Evolutionary conservation across 2,888 invertebrate species (phyloP), one percentile per base, ranked within the genome.

Genomic region (Galeopsomyia nigrocyanea): DNA sequence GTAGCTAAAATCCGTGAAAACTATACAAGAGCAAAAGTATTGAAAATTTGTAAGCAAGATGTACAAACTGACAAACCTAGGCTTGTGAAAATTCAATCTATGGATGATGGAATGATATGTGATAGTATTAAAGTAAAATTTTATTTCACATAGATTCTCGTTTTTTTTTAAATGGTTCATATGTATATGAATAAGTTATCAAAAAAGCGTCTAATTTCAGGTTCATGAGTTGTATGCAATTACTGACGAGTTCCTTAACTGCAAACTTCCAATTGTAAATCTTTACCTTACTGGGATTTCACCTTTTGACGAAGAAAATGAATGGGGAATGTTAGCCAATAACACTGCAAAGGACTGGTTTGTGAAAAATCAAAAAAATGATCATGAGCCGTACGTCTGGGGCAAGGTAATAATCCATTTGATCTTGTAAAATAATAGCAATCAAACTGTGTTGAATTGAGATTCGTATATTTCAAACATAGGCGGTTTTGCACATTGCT

Each of bases 1-100:
- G 90, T 90, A 10, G 88, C 90, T 19, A 89, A 88, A 77, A 85
- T 86, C 46, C 87, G 79, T 39, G 74, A 77, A 80, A 86, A 87
- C 68, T 92, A 88, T 79, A 87, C 87, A 61, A 87, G 92, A 69
- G 91, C 91, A 71, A 88, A 88, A 83, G 87, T 92, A 0, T 71
- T 60, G 50, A 82, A 61, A 16, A 66, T 77, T 57, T 7, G 68
- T 19, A 70, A 76, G 49, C 56, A 13, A 46, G 76, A 77, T 79
- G 60, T 67, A 82, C 67, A 26, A 69, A 60, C 72, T 75, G 80
- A 72, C 68, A 77, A 74, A 66, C 78, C 84, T 6, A 76, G 75
- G 46, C 68, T 67, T 3, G 85, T 90, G 0, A 78, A 88, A 71
- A 85, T 93, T 2, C 89, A 89, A 75, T 87, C 91, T 31, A 87